These are phyloP conservation scores for Dryococelus australis DNA, from an alignment of 2,888 invertebrate species.

Conservation along the genomic window DNA sequence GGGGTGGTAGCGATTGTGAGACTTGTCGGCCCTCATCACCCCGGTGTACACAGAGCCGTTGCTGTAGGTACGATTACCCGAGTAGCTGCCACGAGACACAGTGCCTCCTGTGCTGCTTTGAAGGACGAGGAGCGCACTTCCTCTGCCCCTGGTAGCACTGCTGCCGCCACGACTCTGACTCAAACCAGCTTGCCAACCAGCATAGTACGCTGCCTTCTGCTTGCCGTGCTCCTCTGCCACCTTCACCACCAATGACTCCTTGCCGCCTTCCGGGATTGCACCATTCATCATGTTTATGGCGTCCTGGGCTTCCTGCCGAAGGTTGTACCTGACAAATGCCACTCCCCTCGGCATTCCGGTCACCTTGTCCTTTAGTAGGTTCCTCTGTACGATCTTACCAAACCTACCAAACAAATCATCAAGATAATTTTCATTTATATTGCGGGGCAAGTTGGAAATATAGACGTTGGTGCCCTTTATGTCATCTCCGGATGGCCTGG, in stretches of 20 bases:
- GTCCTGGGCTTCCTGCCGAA: conserved; percentile 87
- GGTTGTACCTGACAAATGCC: conserved; percentile 90
- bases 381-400: conserved; percentile 91
- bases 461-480: conserved; percentile 95
- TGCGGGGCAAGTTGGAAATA: conserved; percentile 86
- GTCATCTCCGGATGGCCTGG: conserved; percentile 88
- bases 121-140: conserved; percentile 25
- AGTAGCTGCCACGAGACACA: conserved; percentile 21
- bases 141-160: conserved; percentile 20
- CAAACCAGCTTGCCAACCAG: conserved; percentile 73
- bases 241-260: conserved; percentile 84
- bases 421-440: conserved; percentile 84
- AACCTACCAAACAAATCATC: conserved; percentile 83
- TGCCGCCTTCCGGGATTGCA: conserved; percentile 82
- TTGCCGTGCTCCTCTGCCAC: conserved; percentile 87
- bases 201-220: conserved; percentile 78
- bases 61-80: conserved; percentile 33
- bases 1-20: conserved; percentile 50
- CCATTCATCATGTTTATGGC: conserved; percentile 88
- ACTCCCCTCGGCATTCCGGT: conserved; percentile 89
- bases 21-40: conserved; percentile 48
- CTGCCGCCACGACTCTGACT: conserved; percentile 64
- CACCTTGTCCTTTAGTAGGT: conserved; percentile 87
- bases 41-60: conserved; percentile 36
- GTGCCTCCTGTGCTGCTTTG: not conserved